phyloP scores from a whole-genome alignment of 2,113 vertebrate species.

The Hippocampus comes region DNA sequence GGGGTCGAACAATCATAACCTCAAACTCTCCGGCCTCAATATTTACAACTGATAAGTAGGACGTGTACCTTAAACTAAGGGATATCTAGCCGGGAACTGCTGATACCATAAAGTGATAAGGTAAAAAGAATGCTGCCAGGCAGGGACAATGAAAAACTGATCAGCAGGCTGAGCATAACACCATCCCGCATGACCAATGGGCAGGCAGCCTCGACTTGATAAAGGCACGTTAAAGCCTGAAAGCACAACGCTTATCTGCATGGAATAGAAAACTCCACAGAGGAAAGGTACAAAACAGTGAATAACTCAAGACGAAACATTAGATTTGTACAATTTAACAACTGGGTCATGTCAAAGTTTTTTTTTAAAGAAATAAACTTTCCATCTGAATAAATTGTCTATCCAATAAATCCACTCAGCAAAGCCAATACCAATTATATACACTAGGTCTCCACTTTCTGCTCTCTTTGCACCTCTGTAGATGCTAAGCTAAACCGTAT shows the following conservation, averaged over 20 bases:
- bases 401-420: too few species aligned
- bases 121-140: neutral
- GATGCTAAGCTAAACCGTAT: too few species aligned
- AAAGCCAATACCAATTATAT: neutral
- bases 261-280: neutral
- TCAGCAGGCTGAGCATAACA: constrained; percentile 18
- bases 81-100: constrained; percentile 3
- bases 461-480: too few species aligned
- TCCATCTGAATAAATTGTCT: too few species aligned
- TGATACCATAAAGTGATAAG: constrained; percentile 15
- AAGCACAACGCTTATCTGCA: constrained; percentile 9
- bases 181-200: constrained; percentile 47
- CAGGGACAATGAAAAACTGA: constrained; percentile 32
- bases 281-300: neutral
- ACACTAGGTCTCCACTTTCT: neutral
- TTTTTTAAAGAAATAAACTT: neutral
- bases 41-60: constrained; percentile 50
- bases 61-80: constrained; percentile 29
- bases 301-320: neutral
- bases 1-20: constrained; percentile 39
- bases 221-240: constrained; percentile 38
- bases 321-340: neutral
- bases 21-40: constrained; percentile 6
- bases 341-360: neutral
- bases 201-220: constrained; percentile 22